Base-by-base conservation (phyloP, 2,797 vertebrate genomes). In the Brachymystax lenok region DNA sequence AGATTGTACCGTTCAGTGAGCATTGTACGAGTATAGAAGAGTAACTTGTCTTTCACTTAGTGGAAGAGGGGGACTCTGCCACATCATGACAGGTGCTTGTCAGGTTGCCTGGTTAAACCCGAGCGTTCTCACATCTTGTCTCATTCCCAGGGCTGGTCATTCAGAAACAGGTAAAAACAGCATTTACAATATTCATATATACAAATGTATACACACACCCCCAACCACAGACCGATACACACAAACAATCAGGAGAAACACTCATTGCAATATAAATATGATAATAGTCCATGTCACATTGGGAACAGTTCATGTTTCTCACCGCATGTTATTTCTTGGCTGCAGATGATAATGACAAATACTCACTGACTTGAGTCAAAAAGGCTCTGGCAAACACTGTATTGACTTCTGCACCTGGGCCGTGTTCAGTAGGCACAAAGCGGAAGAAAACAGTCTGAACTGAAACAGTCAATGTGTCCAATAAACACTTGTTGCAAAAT, bases 161-260 rank as follows among this genome's bases (percentile, higher is more conserved):
- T 86, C 84, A 82, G 50, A 88, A 85, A 90, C 77, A 88, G 69
- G 72, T 87, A 90, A 88, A 92, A 92, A 92, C 86, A 84, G 87
- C 88, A 91, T 91, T 89, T 92, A 94, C 91, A 93, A 92, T 93
- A 93, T 87, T 91, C 80, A 92, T 91, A 92, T 92, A 80, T 92
- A 93, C 90, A 94, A 90, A 93, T 88, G 91, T 83, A 90, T 87
- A 88, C 63, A 84, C 79, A 86, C 67, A 71, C n/a, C n/a, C 16
- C 51, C 51, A 30, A 52, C 56, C 35, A 33, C 46, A 74, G 16
- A 50, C 54, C 78, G 69, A 85, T 80, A 84, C 81, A 74, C 70
- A 76, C 77, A 74, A 12, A 46, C 74, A 73, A 71, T 81, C 74
- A 74, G 76, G 61, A 59, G 40, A 73, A 79, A 54, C 52, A 79